These are phyloP conservation scores for Poliocrania exsul DNA, from an alignment of 2,797 vertebrate genomes.

Conservation along the genomic window DNA sequence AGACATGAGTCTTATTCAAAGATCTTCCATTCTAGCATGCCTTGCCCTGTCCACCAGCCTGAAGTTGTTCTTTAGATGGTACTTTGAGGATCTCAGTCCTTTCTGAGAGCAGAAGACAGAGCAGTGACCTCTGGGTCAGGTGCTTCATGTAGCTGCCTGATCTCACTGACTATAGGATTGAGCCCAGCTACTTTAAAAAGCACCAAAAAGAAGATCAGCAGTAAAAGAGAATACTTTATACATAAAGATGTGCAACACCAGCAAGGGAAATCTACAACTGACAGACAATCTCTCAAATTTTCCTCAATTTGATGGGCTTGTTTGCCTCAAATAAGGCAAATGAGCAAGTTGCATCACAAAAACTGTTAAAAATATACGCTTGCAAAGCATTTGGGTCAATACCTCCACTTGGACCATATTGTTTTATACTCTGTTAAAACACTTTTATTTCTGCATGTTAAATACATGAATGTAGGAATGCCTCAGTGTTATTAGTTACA, in stretches of 20 bases:
- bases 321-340: background rate
- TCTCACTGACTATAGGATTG: background rate
- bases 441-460: background rate
- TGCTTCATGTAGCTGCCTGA: background rate
- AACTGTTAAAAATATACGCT: background rate
- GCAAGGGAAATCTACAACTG: background rate
- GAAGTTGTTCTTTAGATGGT: background rate
- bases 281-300: background rate
- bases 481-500: background rate
- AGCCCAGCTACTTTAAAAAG: background rate
- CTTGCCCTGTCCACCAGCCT: rapidly evolving
- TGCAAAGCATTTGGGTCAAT: background rate
- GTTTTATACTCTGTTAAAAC: background rate
- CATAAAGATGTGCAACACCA: background rate
- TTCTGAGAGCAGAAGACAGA: background rate
- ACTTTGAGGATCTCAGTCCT: background rate
- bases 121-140: background rate
- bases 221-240: background rate
- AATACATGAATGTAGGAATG: background rate
- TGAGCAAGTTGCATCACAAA: background rate
- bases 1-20: background rate
- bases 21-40: background rate
- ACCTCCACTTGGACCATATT: background rate
- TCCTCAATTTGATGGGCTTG: background rate
- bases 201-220: background rate